phyloP scores from a whole-genome alignment of 1,140 invertebrate species.

The Leptinotarsa texana region DNA sequence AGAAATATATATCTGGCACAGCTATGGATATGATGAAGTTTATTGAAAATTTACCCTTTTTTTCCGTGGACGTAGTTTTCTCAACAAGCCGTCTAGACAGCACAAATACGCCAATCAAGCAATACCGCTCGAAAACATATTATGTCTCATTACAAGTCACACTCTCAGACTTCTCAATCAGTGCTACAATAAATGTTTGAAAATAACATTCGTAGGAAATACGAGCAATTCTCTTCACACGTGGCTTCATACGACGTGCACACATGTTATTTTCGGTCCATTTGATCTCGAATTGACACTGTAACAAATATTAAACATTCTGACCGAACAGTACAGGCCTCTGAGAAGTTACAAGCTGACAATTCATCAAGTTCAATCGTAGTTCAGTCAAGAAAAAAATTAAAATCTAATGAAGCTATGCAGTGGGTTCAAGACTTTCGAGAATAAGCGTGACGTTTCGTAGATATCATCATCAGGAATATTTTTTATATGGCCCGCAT shows the following conservation, averaged over 20 bases:
- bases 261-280: slow-evolving; percentile 41
- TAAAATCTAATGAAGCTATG: too few relatives aligned
- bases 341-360: background rate
- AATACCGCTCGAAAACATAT: background rate
- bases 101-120: slow-evolving; percentile 13
- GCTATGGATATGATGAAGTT: too few relatives aligned
- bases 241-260: slow-evolving; percentile 26
- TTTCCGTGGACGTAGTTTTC: background rate
- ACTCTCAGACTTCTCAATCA: slow-evolving; percentile 33
- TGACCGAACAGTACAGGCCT: background rate
- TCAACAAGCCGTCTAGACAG: background rate
- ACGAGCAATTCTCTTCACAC: slow-evolving; percentile 38
- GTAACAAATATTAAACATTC: slow-evolving; percentile 37
- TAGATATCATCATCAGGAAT: too few relatives aligned
- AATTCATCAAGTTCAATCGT: background rate
- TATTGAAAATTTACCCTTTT: too few relatives aligned
- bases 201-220: slow-evolving; percentile 39
- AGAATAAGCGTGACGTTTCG: too few relatives aligned
- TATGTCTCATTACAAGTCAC: slow-evolving; percentile 26
- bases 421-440: too few relatives aligned
- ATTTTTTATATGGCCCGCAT: too few relatives aligned
- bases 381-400: too few relatives aligned
- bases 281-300: slow-evolving; percentile 41
- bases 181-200: slow-evolving; percentile 37
- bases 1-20: too few relatives aligned